These are phyloP conservation scores for Poecilobothrus nobilitatus DNA, from an alignment of 2,888 invertebrate genomes.

Conservation along the genomic window DNA sequence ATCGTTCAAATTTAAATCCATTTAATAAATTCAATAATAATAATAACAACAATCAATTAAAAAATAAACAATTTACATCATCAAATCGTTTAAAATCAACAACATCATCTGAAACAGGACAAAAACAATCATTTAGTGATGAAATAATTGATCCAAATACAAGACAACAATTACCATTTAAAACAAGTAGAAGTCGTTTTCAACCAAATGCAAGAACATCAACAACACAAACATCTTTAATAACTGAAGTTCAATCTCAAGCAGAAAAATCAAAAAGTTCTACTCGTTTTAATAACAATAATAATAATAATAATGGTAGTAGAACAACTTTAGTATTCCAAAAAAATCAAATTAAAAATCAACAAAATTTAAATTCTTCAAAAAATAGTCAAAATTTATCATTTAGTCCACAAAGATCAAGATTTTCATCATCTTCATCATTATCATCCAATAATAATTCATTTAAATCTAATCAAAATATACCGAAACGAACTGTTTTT, in stretches of 20 bases:
- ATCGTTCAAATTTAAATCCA: neutral
- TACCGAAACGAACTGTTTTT: slow-evolving; percentile 33
- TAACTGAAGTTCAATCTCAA: slow-evolving; percentile 24
- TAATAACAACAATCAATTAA: slow-evolving; percentile 7
- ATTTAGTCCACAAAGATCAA: slow-evolving; percentile 3
- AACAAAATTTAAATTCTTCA: slow-evolving; percentile 13
- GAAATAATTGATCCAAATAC: slow-evolving; percentile 26
- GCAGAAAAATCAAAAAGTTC: slow-evolving; percentile 28
- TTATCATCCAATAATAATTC: slow-evolving; percentile 28
- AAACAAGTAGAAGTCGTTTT: slow-evolving; percentile 37
- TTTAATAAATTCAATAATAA: slow-evolving; percentile 7
- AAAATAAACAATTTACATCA: slow-evolving; percentile 10
- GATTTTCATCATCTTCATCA: slow-evolving; percentile 18
- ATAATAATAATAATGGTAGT: slow-evolving; percentile 17
- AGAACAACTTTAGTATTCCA: neutral
- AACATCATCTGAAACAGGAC: slow-evolving; percentile 42
- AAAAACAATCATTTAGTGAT: neutral
- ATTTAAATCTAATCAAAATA: slow-evolving; percentile 24
- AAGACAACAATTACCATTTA: slow-evolving; percentile 33
- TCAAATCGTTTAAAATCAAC: slow-evolving; percentile 34
- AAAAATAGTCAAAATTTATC: neutral
- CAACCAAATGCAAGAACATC: slow-evolving; percentile 31
- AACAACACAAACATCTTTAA: slow-evolving; percentile 24
- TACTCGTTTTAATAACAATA: slow-evolving; percentile 32
- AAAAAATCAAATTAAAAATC: slow-evolving; percentile 15